Evolutionary conservation across 2,113 vertebrate genomes (phyloP).

Genomic region (Gymnocephalus cernua): DNA sequence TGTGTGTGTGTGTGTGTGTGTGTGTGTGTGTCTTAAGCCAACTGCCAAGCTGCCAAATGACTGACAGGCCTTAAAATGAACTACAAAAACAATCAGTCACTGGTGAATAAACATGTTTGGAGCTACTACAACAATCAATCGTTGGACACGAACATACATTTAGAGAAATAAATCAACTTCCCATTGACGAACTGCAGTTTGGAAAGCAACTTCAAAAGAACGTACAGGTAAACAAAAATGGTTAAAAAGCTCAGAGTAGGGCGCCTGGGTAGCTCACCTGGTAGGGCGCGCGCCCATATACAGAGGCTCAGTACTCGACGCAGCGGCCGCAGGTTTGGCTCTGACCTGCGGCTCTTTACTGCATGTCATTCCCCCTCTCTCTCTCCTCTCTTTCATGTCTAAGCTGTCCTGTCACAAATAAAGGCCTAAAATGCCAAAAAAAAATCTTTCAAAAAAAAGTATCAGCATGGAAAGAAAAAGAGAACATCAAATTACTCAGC

Average conservation of each 20-base stretch:
- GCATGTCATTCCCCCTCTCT: no score
- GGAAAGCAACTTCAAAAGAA: background rate
- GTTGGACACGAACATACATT: slow-evolving; percentile 25
- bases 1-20: slow-evolving; percentile 41
- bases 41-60: slow-evolving; percentile 56
- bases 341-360: no score
- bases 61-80: slow-evolving; percentile 61
- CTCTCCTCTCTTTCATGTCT: no score
- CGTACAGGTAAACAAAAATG: background rate
- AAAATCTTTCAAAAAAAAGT: background rate
- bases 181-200: background rate
- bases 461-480: background rate
- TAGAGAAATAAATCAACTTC: slow-evolving; percentile 24
- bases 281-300: no score
- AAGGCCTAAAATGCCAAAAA: no score
- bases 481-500: background rate
- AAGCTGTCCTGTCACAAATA: no score
- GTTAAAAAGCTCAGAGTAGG: background rate
- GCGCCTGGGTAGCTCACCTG: no score
- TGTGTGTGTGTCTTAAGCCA: slow-evolving; percentile 42
- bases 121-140: slow-evolving; percentile 31
- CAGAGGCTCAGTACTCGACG: no score
- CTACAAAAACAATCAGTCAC: slow-evolving; percentile 60
- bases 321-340: no score
- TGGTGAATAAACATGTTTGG: slow-evolving; percentile 49